These are phyloP conservation scores for Coremacera marginata DNA, from an alignment of 2,888 invertebrate species.

Conservation along the genomic window DNA sequence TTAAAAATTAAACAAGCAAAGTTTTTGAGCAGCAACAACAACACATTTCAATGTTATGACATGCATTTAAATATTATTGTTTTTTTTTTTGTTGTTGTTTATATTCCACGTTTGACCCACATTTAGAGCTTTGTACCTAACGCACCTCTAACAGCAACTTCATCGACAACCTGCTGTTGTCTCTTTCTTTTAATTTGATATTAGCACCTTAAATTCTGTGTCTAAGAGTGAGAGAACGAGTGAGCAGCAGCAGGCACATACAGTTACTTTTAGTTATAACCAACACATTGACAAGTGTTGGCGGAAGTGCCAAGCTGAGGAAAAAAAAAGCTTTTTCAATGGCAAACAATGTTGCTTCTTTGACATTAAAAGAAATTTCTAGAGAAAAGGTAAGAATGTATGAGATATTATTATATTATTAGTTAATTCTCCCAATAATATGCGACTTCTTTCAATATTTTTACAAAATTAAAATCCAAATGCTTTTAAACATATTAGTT, in stretches of 20 bases:
- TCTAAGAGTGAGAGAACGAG: not conserved
- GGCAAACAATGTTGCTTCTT: conserved; percentile 3
- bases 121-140: not conserved
- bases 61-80: conserved; percentile 5
- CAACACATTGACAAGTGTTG: not conserved
- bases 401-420: not conserved
- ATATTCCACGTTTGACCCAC: conserved; percentile 15
- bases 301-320: not conserved
- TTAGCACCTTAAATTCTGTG: not conserved
- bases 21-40: not conserved
- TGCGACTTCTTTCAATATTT: too few relatives aligned
- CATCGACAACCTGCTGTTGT: not conserved
- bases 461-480: too few relatives aligned
- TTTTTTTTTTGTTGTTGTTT: conserved; percentile 15
- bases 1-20: not conserved
- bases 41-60: conserved; percentile 26
- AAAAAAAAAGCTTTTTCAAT: not conserved
- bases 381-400: not conserved
- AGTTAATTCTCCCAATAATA: too few relatives aligned
- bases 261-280: not conserved
- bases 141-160: not conserved
- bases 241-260: not conserved
- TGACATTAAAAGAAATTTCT: not conserved
- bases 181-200: not conserved
- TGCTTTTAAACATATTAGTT: not conserved